Evolutionary conservation across 2,797 vertebrate genomes (phyloP).

Genomic region (Sebastes minor): DNA sequence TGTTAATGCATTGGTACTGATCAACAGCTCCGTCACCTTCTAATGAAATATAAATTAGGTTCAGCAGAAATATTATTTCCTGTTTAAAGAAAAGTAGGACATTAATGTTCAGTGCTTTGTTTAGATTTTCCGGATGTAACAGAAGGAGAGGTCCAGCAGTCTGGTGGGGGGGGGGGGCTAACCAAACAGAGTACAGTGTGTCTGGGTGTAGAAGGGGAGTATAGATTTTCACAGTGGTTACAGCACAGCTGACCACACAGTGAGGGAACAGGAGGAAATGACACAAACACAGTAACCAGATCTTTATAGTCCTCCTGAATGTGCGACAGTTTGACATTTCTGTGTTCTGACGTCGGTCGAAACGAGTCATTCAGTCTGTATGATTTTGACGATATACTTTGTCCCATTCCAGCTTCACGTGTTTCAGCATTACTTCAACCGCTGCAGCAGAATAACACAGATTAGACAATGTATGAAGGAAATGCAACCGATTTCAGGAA

Average conservation of each 20-base stretch:
- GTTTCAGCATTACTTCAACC: background rate
- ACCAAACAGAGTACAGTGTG: slow-evolving; percentile 17
- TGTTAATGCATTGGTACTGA: background rate
- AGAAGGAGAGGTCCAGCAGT: background rate
- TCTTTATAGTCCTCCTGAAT: slow-evolving; percentile 17
- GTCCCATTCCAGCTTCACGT: background rate
- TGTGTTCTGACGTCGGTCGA: background rate
- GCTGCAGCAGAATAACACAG: background rate
- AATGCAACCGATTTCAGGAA: background rate
- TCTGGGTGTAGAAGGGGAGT: slow-evolving; percentile 17
- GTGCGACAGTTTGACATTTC: background rate
- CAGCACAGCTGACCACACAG: slow-evolving; percentile 49
- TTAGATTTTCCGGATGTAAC: slow-evolving; percentile 4
- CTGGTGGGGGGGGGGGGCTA: background rate
- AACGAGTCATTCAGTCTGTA: background rate
- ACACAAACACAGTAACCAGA: slow-evolving; percentile 46
- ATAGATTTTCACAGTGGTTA: slow-evolving; percentile 38
- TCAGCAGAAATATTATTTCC: background rate
- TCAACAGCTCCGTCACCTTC: background rate
- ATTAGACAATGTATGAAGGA: background rate
- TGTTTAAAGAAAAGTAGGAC: background rate
- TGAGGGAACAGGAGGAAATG: slow-evolving; percentile 34
- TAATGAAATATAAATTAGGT: slow-evolving; percentile 10
- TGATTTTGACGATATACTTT: background rate
- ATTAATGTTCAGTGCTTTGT: background rate